Evolutionary conservation across 1,140 invertebrate species (phyloP).

Genomic region (Gonioctena quinquepunctata): DNA sequence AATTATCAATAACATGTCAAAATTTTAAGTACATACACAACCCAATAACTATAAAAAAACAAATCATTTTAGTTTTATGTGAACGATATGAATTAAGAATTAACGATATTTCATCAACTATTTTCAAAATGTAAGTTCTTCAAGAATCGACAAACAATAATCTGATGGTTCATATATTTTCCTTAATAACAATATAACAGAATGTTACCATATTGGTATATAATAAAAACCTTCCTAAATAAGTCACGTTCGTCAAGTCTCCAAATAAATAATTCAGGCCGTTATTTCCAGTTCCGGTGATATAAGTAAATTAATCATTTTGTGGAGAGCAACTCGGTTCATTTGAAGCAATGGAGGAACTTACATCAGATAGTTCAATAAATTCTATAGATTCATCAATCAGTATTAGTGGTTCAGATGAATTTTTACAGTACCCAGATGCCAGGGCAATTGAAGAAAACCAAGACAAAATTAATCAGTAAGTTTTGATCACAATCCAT

Average conservation of each 20-base stretch:
- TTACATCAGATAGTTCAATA: background rate
- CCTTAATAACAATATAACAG: background rate
- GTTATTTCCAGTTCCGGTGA: background rate
- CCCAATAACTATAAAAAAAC: background rate
- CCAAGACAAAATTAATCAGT: constrained; percentile 18
- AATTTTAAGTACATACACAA: background rate
- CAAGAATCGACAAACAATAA: background rate
- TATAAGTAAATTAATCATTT: background rate
- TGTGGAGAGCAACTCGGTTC: background rate
- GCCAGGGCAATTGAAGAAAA: background rate
- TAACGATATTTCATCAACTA: background rate
- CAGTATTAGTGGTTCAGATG: background rate
- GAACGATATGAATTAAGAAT: background rate
- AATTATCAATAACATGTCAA: background rate
- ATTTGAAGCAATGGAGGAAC: background rate
- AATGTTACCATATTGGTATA: background rate
- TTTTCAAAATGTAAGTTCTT: too few relatives aligned
- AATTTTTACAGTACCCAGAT: background rate
- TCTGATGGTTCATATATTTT: too few relatives aligned
- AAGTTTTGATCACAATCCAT: background rate
- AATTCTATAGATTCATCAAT: background rate
- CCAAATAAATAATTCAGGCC: background rate
- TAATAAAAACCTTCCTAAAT: background rate
- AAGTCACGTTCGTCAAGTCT: background rate
- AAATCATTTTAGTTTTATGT: background rate